Evolutionary conservation across 2,888 invertebrate species (phyloP), one percentile per base, ranked within the genome.

Genomic region (Oithona nana): DNA sequence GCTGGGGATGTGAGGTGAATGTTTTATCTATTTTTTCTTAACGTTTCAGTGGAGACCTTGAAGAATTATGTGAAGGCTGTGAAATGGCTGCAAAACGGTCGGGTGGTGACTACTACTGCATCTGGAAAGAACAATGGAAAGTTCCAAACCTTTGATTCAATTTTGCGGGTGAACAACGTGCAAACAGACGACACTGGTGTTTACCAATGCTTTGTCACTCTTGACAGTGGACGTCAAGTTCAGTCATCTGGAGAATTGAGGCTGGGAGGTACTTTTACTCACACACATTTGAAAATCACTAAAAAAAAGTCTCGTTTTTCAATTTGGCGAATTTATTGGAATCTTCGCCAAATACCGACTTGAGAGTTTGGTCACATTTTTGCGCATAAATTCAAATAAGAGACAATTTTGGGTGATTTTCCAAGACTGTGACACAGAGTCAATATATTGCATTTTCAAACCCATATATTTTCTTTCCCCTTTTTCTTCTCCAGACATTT

Each of bases 401-500:
- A n/a, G n/a, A n/a, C n/a, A n/a, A n/a, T n/a, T n/a, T n/a, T n/a
- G 39, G 39, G 39, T 39, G 16, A 39, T 39, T 16, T 16, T 39
- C 39, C 6, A 39, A 39, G 16, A 39, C 8, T 6, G 39, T 39
- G 16, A 39, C 6, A n/a, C 6, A 39, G 16, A 39, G 39, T 39
- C 39, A 39, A 39, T n/a, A n/a, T n/a, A n/a, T n/a, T n/a, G n/a
- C n/a, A n/a, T n/a, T n/a, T n/a, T n/a, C n/a, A n/a, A n/a, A n/a
- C n/a, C n/a, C n/a, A n/a, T n/a, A n/a, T n/a, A n/a, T n/a, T n/a
- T n/a, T n/a, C n/a, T n/a, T n/a, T n/a, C n/a, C n/a, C 3, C 24
- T 24, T 54, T 56, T 20, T 16, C 22, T 22, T 1, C 31, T 29
- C 8, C 64, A 86, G 89, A 89, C 74, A 86, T 88, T 49, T 84